Evolutionary conservation across 1,140 invertebrate genomes (phyloP), one percentile per base, ranked within the genome.

Genomic region (Anadara kagoshimensis): DNA sequence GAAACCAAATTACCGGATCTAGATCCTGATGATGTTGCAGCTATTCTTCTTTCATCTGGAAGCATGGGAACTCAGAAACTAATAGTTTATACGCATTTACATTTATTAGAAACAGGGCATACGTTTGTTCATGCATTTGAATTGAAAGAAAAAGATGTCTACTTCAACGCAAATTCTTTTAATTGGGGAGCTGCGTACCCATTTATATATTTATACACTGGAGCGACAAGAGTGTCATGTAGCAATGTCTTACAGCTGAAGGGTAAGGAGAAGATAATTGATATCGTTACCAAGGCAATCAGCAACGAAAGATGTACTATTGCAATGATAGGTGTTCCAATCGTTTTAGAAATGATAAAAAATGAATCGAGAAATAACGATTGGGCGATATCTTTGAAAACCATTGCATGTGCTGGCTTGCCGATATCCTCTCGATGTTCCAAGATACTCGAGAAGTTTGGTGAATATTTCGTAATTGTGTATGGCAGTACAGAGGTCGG

Each of bases 401-500:
- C 44, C 0, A 45, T 72, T 29, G 47, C n/a, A 26, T 43, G 43
- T 18, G 26, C 26, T 26, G 69, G 59, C 26, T 49, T 29, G 43
- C 69, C 69, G 7, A 26, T 72, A 8, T 29, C 41, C 18, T 58
- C n/a, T 24, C 18, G 36, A 16, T 64, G 54, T 36, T 45, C 47
- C 14, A 56, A 59, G 8, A 26, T 66, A n/a, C 11, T 67, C n/a
- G 63, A 24, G n/a, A 67, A 44, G 24, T 29, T 73, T 12, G 43
- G 24, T 5, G 10, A 51, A 16, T 44, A 49, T 11, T 57, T 67
- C 20, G 24, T 24, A 14, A 7, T 5, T 11, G 18, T 45, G n/a
- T 73, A 73, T 29, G 71, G 71, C 14, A 14, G 43, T 11, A 58
- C 71, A 44, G 71, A 73, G 44, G 22, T 51, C 1, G 54, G 56